A percentile compares a stretch with the other conserved stretches of the same genome.
phyloP scores from a whole-genome alignment of 2,113 vertebrate species.

The Oostethus manadensis region DNA sequence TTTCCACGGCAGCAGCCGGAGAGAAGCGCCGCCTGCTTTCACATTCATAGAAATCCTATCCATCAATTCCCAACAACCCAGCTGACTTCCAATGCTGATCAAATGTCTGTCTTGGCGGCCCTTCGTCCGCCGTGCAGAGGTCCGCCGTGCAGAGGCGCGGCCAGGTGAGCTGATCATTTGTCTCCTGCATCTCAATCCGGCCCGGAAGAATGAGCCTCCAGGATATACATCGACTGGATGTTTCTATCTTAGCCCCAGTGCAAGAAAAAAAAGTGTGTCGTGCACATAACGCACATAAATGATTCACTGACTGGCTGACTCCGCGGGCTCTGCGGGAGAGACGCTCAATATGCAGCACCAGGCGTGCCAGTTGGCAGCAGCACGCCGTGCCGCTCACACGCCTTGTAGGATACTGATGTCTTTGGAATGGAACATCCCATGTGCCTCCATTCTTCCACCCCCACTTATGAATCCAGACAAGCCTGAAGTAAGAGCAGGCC shows the following conservation, averaged over 20 bases:
- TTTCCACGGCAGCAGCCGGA: slow-evolving; percentile 47
- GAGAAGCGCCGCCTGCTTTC: slow-evolving; percentile 64
- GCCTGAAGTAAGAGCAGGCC: slow-evolving; percentile 52
- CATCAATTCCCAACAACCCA: slow-evolving; percentile 68
- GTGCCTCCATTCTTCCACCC: slow-evolving; percentile 25
- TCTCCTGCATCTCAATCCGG: slow-evolving; percentile 45
- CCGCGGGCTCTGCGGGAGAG: slow-evolving; percentile 39
- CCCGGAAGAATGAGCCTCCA: slow-evolving; percentile 22
- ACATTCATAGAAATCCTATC: slow-evolving; percentile 74
- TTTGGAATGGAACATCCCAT: no score
- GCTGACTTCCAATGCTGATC: slow-evolving; percentile 64
- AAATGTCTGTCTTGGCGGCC: slow-evolving; percentile 64
- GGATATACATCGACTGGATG: slow-evolving; percentile 14
- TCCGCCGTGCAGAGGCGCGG: slow-evolving; percentile 15
- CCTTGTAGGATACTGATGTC: slow-evolving; percentile 58
- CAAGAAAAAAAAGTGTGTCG: slow-evolving; percentile 36
- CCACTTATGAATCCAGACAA: slow-evolving; percentile 39
- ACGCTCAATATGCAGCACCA: slow-evolving; percentile 32
- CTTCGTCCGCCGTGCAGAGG: slow-evolving; percentile 25
- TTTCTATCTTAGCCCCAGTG: slow-evolving; percentile 24
- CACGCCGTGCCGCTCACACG: slow-evolving; percentile 32
- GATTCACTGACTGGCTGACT: slow-evolving; percentile 52
- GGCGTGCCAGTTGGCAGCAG: slow-evolving; percentile 59
- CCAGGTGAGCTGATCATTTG: slow-evolving; percentile 1
- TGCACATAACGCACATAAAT: slow-evolving; percentile 38